These are phyloP conservation scores for Lepidostoma basale DNA, from an alignment of 1,140 invertebrate genomes.

Conservation along the genomic window DNA sequence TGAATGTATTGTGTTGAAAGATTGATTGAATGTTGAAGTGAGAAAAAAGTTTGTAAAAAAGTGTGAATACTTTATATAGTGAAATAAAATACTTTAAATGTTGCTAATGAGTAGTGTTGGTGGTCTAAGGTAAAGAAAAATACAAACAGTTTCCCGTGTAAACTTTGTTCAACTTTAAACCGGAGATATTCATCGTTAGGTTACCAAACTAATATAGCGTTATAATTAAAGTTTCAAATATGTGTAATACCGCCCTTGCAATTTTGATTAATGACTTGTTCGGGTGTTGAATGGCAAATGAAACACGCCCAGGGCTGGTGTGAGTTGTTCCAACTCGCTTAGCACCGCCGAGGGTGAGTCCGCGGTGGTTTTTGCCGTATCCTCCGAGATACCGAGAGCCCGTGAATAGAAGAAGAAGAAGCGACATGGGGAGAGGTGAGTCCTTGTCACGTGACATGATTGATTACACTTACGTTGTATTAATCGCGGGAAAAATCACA, in stretches of 20 bases:
- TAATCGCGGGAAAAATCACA: background rate
- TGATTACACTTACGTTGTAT: background rate
- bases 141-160: too few species aligned
- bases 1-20: too few species aligned
- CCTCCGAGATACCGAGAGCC: background rate
- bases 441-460: constrained; percentile 7
- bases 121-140: too few species aligned
- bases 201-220: too few species aligned
- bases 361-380: background rate
- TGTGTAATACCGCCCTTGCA: constrained; percentile 5
- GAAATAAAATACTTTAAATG: too few species aligned
- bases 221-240: constrained; percentile 3
- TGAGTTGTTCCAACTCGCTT: background rate
- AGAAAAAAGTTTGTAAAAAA: too few species aligned
- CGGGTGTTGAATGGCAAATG: constrained; percentile 14
- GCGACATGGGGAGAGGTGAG: background rate
- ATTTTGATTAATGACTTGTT: constrained; percentile 17
- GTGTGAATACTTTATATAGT: too few species aligned
- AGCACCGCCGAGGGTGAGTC: background rate
- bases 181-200: too few species aligned
- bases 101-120: too few species aligned
- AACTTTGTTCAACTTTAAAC: too few species aligned
- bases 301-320: background rate
- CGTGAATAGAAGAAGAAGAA: background rate
- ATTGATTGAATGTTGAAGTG: too few species aligned